Conservation (phyloP, 2,888 invertebrate species). For the Taphrorychus bicolor region DNA sequence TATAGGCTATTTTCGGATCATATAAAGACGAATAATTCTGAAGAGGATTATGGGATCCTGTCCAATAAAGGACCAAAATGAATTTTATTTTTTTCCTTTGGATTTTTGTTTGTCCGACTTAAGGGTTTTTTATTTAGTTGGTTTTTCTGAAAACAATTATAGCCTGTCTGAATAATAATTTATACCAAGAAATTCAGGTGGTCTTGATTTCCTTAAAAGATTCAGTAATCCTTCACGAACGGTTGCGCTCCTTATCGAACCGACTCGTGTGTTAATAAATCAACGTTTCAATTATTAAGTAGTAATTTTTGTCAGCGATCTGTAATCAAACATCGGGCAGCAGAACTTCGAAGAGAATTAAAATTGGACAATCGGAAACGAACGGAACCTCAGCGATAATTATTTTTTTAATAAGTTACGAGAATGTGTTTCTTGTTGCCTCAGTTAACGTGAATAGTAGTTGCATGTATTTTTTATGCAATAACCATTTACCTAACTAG, state of each 20-base stretch:
- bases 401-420: neutral
- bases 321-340: conserved; percentile 2
- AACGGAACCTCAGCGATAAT: neutral
- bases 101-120: neutral
- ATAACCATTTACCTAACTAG: too few species aligned
- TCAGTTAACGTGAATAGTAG: too few species aligned
- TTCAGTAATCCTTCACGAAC: neutral
- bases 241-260: neutral
- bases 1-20: neutral
- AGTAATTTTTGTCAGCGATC: conserved; percentile 2
- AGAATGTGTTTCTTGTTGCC: neutral
- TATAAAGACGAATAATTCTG: neutral
- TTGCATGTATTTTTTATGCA: too few species aligned
- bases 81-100: neutral
- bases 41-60: neutral
- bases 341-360: neutral
- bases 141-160: too few species aligned
- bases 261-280: neutral
- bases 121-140: neutral
- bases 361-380: neutral
- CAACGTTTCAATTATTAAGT: conserved; percentile 5
- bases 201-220: neutral
- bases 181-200: neutral
- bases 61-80: neutral
- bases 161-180: neutral